phyloP scores from a whole-genome alignment of 1,140 invertebrate species.

The Tachypleus tridentatus region DNA sequence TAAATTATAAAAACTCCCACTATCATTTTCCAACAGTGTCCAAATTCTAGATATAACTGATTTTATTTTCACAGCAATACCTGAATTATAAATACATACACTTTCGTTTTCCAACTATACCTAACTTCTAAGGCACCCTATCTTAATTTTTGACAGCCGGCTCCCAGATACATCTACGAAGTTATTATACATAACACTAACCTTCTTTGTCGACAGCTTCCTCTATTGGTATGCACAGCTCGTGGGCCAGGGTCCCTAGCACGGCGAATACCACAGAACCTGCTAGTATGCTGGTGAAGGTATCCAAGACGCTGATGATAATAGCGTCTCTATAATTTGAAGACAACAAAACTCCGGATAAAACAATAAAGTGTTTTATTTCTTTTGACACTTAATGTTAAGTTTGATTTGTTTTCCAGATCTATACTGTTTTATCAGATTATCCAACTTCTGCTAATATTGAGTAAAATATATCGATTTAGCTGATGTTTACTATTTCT shows the following conservation, averaged over 20 bases:
- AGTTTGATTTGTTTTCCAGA: neutral
- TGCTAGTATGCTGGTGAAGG: constrained; percentile 60
- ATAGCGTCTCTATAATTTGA: constrained; percentile 36
- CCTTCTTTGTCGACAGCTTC: constrained; percentile 20
- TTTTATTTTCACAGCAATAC: no score
- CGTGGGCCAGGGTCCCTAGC: constrained; percentile 24
- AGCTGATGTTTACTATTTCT: no score
- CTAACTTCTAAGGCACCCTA: neutral
- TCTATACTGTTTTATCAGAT: neutral
- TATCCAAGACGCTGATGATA: constrained; percentile 40
- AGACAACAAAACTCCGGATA: constrained; percentile 9
- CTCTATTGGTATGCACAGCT: constrained; percentile 19
- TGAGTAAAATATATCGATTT: no score
- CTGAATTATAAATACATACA: no score
- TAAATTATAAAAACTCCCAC: no score
- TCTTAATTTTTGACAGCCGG: neutral
- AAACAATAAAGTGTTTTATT: no score
- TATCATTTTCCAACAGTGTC: no score
- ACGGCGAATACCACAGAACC: constrained; percentile 52
- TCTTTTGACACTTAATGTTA: neutral
- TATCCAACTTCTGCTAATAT: no score
- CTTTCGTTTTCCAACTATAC: neutral
- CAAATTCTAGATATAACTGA: no score
- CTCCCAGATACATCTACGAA: neutral
- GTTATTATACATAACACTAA: neutral